Evolutionary conservation across 1,140 invertebrate genomes (phyloP), one percentile per base, ranked within the genome.

Genomic region (Drosophila arizonae): DNA sequence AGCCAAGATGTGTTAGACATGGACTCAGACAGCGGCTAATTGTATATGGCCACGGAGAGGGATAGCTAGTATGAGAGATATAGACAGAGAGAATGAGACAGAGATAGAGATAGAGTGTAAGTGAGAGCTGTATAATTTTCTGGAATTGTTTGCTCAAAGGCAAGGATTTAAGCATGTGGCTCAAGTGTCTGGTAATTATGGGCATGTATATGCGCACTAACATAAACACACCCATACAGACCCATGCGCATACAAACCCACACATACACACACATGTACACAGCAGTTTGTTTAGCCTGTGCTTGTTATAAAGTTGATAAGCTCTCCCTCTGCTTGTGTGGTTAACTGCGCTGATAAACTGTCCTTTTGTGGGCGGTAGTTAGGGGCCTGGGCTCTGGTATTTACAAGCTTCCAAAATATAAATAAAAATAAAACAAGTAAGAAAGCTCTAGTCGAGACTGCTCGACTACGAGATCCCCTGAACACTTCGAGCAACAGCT

Each of bases 1-100:
- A 65, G 65, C 52, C 15, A 24, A 78, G 3, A 79, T 86, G 82
- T 82, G 87, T 77, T 79, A 82, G 79, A 63, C 57, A 65, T 71
- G 60, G 33, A 63, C 33, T 50, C 65, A 69, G 46, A 68, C 60
- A 54, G 28, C 36, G 48, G 55, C 61, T 74, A 74, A 74, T 69
- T 74, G 64, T 63, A 36, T n/a, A 41, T 36, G 41, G 17, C 24
- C 3, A 28, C 10, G 17, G 3, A 36, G 41, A 6, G 58, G 26
- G 24, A 15, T 36, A 13, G 43, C 6, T n/a, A 30, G 6, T 30
- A 30, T 45, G n/a, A 4, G 15, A 30, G n/a, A 30, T 13, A 15
- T 39, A 45, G 43, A 24, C 5, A 39, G 57, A 48, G 57, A 41
- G 43, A 17, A 4, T 15, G 36, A 26, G 36, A 51, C 24, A 2